Percentiles rank a stretch among this genome's conserved stretches.
Evolutionary conservation across 2,797 vertebrate genomes (phyloP).

Genomic region (Remorina albescens): DNA sequence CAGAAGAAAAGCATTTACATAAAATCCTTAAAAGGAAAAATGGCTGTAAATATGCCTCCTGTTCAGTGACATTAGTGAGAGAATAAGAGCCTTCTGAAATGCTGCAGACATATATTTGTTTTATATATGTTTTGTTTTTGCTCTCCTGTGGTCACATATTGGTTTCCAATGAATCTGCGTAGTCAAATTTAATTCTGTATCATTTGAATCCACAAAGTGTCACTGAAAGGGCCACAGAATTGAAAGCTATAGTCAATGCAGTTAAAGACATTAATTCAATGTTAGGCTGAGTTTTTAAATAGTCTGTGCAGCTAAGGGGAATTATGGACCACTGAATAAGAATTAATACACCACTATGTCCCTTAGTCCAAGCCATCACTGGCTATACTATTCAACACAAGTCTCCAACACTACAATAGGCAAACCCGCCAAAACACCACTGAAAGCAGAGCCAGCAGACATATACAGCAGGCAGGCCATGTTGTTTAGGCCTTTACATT

Average conservation of each 20-base stretch:
- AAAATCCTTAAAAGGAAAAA: constrained; percentile 33
- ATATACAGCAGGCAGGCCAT: neutral
- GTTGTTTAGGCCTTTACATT: neutral
- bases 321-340: neutral
- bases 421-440: too few species aligned
- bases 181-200: neutral
- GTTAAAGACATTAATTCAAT: neutral
- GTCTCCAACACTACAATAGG: too few species aligned
- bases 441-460: neutral
- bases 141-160: neutral
- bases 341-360: neutral
- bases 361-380: neutral
- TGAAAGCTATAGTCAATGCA: neutral
- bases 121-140: neutral
- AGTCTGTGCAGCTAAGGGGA: neutral
- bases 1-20: constrained; percentile 40
- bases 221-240: neutral
- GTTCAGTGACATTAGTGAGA: neutral
- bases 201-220: neutral
- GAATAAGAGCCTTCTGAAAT: neutral
- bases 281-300: neutral
- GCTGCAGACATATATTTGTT: neutral
- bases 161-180: neutral
- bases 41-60: constrained; percentile 13
- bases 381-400: neutral